Evolutionary conservation across 2,797 vertebrate species (phyloP), one percentile per base, ranked within the genome.

Genomic region (Salarias fasciatus): DNA sequence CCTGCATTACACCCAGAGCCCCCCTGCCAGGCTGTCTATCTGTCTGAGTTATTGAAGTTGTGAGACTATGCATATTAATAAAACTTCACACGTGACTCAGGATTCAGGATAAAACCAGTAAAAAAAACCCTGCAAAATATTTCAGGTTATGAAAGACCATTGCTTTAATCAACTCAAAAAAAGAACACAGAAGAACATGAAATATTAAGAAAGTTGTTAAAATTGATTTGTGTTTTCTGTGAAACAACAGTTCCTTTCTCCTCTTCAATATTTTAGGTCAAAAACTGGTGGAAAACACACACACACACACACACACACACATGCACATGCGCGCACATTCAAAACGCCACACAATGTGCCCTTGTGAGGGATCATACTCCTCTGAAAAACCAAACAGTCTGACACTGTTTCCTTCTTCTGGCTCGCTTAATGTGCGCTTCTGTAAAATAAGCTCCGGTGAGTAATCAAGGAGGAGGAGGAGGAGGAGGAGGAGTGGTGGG

Each of bases 361-460:
- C 95, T 97, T 97, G 94, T 97, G 92, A 94, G 90, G 92, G 92
- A 94, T 94, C 93, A 79, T 95, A 94, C 95, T 90, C 92, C 75
- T 60, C 71, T 67, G 69, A 76, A 85, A 77, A 92, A 92, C 92
- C 91, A 92, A 94, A 94, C 94, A 93, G 94, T 88, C 94, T 93
- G 94, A 93, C 94, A 95, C 94, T 94, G 93, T 95, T 96, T 95
- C 93, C 94, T 95, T 97, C 95, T 94, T 96, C 94, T 94, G 68
- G 92, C 93, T 93, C 18, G 93, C 95, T 95, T 97, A 94, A 96
- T 96, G 95, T 96, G 95, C 93, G 94, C 94, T 92, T 91, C 86
- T 92, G 95, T 97, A 98, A 98, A 97, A 95, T 95, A 96, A 99
- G 94, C 94, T 89, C 81, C 85, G 88, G 95, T 95, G 95, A 96